Evolutionary conservation across 2,797 vertebrate genomes (phyloP).

Genomic region (Todus mexicanus): DNA sequence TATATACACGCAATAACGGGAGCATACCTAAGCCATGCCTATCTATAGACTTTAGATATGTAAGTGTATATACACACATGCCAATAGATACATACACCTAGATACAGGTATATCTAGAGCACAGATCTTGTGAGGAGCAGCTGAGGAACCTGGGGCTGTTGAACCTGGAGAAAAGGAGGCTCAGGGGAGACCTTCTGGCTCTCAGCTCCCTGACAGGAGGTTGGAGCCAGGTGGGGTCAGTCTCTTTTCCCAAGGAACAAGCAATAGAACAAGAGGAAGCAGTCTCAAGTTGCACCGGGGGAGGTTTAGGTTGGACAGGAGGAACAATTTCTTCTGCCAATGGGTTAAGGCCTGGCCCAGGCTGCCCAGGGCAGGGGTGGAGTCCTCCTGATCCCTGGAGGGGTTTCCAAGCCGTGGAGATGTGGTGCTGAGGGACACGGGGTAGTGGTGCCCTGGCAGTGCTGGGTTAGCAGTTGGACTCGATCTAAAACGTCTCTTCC

Average conservation of each 20-base stretch:
- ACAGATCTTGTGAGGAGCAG: not conserved
- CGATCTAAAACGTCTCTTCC: not conserved
- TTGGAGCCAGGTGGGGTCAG: not conserved
- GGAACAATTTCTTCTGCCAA: not conserved
- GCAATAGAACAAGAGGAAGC: not conserved
- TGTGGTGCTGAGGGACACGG: not conserved
- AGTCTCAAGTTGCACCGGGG: not conserved
- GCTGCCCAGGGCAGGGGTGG: not conserved
- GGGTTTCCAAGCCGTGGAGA: not conserved
- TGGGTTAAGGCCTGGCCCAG: not conserved
- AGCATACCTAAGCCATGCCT: not conserved
- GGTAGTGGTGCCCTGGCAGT: not conserved
- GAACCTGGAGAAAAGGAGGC: not conserved
- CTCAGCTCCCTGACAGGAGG: not conserved
- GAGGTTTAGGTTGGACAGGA: not conserved
- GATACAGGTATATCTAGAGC: not conserved
- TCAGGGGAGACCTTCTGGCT: not conserved
- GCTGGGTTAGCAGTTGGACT: not conserved
- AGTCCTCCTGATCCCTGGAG: not conserved
- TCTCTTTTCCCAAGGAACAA: not conserved
- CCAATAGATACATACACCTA: not conserved
- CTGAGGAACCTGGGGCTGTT: not conserved
- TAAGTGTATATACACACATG: not conserved
- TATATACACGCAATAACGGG: not conserved
- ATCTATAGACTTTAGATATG: not conserved